A percentile compares a stretch with the other conserved stretches of the same genome.
Evolutionary conservation across 2,113 vertebrate species (phyloP).

Genomic region (Dasypus novemcinctus): DNA sequence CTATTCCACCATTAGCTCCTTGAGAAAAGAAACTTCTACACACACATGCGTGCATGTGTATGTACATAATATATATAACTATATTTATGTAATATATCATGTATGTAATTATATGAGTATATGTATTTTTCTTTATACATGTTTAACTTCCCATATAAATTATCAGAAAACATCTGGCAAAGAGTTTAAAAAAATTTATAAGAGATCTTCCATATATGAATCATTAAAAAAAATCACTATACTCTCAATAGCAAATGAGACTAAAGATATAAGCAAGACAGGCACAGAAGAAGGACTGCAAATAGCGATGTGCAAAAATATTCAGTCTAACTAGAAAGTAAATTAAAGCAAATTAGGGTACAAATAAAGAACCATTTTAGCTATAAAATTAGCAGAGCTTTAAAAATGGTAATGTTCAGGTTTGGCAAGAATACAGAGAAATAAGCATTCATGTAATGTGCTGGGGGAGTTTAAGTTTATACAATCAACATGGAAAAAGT

Average conservation of each 20-base stretch:
- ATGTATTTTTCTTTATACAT: not conserved
- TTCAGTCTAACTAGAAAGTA: conserved; percentile 50
- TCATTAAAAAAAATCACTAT: conserved; percentile 24
- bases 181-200: conserved; percentile 34
- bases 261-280: conserved; percentile 14
- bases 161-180: conserved; percentile 18
- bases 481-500: conserved; percentile 54
- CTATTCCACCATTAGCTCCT: not conserved
- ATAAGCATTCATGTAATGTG: conserved; percentile 41
- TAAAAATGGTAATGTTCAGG: conserved; percentile 21
- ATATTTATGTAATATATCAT: not conserved
- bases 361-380: conserved; percentile 22
- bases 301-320: conserved; percentile 50
- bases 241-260: not conserved
- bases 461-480: conserved; percentile 46
- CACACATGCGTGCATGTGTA: not conserved
- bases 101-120: not conserved
- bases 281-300: conserved; percentile 9
- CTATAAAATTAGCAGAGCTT: conserved; percentile 58
- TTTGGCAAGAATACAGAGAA: conserved; percentile 64
- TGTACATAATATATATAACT: too few relatives aligned
- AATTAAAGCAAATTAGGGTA: conserved; percentile 56
- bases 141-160: not conserved
- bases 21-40: not conserved
- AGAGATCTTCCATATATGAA: not conserved